phyloP scores from a whole-genome alignment of 2,888 invertebrate species.

The Creontiades dilutus region DNA sequence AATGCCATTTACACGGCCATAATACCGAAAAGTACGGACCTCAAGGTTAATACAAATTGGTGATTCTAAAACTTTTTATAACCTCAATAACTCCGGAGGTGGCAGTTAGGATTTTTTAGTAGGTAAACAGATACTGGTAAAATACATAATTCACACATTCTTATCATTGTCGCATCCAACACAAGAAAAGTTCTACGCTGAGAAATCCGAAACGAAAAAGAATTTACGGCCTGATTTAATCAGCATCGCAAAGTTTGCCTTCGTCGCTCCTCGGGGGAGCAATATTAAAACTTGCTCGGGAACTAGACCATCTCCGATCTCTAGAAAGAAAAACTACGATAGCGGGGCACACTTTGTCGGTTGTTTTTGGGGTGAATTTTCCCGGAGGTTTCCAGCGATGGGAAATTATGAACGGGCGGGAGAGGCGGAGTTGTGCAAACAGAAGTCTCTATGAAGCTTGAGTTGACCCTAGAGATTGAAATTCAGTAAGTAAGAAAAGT shows the following conservation, averaged over 20 bases:
- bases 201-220: not conserved
- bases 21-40: too few species aligned
- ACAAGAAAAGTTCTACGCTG: too few species aligned
- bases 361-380: not conserved
- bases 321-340: not conserved
- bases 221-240: not conserved
- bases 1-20: too few species aligned
- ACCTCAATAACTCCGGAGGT: too few species aligned
- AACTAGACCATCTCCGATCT: not conserved
- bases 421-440: not conserved
- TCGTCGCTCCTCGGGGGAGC: not conserved
- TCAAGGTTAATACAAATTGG: too few species aligned
- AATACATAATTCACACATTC: too few species aligned
- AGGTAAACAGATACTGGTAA: too few species aligned
- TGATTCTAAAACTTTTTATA: too few species aligned
- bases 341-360: not conserved
- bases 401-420: not conserved
- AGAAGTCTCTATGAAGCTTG: not conserved
- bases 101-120: too few species aligned
- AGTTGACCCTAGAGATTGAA: not conserved
- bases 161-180: too few species aligned
- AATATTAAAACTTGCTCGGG: not conserved
- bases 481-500: not conserved
- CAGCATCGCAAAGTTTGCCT: not conserved
- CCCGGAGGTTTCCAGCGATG: not conserved